Conservation (phyloP, 2,113 vertebrate species). For the Chionomys nivalis region DNA sequence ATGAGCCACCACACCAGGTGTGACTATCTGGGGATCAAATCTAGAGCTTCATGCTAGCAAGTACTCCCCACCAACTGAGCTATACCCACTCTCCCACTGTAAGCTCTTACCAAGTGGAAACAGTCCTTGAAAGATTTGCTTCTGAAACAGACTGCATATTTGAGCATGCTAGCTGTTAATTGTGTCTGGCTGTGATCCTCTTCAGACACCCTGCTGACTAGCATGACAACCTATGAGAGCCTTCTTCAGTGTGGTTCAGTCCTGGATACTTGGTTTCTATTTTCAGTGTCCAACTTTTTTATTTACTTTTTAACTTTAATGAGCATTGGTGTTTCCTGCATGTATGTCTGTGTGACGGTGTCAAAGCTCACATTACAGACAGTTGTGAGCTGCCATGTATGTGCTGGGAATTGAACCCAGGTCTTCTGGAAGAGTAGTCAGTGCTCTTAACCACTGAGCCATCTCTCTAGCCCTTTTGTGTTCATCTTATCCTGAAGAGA, state of each 20-base stretch:
- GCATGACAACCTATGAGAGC: background rate
- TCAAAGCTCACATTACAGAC: background rate
- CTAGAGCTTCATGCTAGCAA: background rate
- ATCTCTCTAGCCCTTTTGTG: background rate
- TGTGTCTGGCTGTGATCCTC: background rate
- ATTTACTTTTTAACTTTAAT: background rate
- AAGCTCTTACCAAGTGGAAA: background rate
- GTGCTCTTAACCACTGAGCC: background rate
- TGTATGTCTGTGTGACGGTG: background rate
- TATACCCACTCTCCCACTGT: background rate
- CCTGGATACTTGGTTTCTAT: background rate
- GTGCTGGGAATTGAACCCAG: background rate
- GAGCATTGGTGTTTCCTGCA: background rate
- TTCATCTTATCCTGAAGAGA: background rate
- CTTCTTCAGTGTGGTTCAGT: background rate
- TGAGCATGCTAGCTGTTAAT: background rate
- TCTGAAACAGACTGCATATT: background rate
- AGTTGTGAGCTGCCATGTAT: background rate
- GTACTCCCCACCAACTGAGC: background rate
- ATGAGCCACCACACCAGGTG: no score
- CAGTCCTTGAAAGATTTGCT: background rate
- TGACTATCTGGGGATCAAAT: background rate
- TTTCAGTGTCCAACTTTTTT: background rate
- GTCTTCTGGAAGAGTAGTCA: background rate
- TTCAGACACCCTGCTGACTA: background rate